Percentiles rank a stretch among this genome's conserved stretches.
Conservation (phyloP, 2,797 vertebrate species). For the Rhabdophis nuchalis region DNA sequence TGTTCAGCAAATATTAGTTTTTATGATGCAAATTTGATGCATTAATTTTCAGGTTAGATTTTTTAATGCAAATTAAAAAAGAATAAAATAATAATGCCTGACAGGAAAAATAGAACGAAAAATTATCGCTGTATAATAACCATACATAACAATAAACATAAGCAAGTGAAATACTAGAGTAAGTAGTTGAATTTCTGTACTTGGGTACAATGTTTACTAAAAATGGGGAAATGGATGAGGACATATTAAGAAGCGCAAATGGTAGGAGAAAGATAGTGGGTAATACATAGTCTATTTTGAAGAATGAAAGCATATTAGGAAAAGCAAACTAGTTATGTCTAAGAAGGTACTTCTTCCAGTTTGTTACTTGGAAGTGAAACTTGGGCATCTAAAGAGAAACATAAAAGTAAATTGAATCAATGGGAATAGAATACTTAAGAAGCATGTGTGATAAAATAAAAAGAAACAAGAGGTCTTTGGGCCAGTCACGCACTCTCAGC, state of each 20-base stretch:
- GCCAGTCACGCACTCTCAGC: neutral
- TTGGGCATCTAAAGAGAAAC: neutral
- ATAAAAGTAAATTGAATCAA: neutral
- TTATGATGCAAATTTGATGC: neutral
- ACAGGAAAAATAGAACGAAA: neutral
- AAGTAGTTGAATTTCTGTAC: neutral
- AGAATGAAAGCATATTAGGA: neutral
- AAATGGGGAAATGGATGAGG: neutral
- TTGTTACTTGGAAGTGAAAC: neutral
- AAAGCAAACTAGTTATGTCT: neutral
- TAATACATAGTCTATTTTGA: neutral
- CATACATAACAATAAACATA: neutral
- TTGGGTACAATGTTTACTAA: neutral
- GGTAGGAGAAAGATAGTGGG: neutral
- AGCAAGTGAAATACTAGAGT: neutral
- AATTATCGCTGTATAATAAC: neutral
- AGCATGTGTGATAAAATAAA: neutral
- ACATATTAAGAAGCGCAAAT: neutral
- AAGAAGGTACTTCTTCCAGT: neutral
- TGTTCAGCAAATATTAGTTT: neutral
- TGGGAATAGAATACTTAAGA: neutral
- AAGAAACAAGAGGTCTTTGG: neutral
- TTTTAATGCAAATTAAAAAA: neutral
- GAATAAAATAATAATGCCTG: neutral
- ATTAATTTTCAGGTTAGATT: neutral